Evolutionary conservation across 2,888 invertebrate genomes (phyloP).

Genomic region (Temnothorax ravouxi): DNA sequence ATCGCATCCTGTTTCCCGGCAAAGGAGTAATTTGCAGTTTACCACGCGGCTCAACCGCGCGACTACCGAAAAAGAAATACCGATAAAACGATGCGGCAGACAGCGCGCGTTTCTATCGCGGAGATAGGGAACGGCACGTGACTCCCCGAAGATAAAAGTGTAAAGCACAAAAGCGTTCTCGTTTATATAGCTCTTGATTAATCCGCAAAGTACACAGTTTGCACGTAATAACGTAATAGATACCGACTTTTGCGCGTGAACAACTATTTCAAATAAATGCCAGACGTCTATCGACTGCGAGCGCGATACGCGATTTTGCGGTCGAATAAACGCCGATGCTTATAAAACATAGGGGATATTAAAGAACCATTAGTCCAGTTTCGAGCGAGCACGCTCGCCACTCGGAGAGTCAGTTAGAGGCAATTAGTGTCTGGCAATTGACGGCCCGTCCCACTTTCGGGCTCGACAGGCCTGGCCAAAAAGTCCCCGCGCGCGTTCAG

Average conservation of each 20-base stretch:
- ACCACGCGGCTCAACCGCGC: conserved; percentile 43
- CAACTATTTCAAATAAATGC: conserved; percentile 25
- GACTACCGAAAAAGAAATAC: conserved; percentile 48
- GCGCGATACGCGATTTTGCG: conserved; percentile 37
- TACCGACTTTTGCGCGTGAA: not conserved
- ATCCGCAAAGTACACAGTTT: not conserved
- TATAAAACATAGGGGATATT: conserved; percentile 47
- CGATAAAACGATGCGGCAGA: conserved; percentile 18
- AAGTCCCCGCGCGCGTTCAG: not conserved
- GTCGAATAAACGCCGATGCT: conserved; percentile 38
- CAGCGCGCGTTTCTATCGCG: conserved; percentile 24
- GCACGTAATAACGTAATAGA: not conserved
- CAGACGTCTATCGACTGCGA: conserved; percentile 26
- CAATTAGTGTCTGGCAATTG: conserved; percentile 37
- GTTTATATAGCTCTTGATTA: not conserved
- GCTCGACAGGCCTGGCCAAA: conserved; percentile 23
- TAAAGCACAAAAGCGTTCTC: conserved; percentile 12
- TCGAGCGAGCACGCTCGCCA: conserved; percentile 23
- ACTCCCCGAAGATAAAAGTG: not conserved
- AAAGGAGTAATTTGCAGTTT: conserved; percentile 68
- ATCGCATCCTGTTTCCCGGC: conserved; percentile 60
- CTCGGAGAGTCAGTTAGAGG: conserved; percentile 35
- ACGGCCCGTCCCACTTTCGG: conserved; percentile 25
- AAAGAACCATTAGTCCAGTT: conserved; percentile 49
- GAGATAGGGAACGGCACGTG: conserved; percentile 31